Conservation (phyloP, 2,113 vertebrate genomes). For the Spheniscus mendiculus region DNA sequence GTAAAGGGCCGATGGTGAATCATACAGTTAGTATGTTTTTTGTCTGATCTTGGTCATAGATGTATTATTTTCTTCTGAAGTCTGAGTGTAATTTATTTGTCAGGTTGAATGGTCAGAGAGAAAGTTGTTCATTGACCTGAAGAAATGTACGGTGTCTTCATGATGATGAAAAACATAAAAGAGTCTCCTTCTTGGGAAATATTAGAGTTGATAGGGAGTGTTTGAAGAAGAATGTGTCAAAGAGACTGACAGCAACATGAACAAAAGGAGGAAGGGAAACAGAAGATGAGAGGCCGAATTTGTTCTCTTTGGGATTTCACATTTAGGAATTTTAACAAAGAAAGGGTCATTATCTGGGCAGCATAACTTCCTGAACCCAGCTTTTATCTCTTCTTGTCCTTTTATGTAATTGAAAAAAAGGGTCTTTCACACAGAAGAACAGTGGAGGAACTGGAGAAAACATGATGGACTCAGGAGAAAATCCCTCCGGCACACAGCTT, state of each 20-base stretch:
- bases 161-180: slow-evolving; percentile 64
- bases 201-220: slow-evolving; percentile 62
- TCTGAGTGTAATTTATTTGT: slow-evolving; percentile 68
- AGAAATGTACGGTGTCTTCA: slow-evolving; percentile 55
- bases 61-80: slow-evolving; percentile 54
- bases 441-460: not conserved
- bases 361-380: slow-evolving; percentile 49
- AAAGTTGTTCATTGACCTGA: slow-evolving; percentile 65
- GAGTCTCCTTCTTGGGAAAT: slow-evolving; percentile 55
- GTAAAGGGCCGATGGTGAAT: slow-evolving; percentile 6
- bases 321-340: slow-evolving; percentile 56
- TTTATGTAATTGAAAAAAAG: slow-evolving; percentile 30
- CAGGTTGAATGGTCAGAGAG: slow-evolving; percentile 58
- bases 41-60: slow-evolving; percentile 46
- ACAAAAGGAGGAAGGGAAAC: slow-evolving; percentile 53
- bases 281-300: slow-evolving; percentile 47
- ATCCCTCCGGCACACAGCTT: not conserved
- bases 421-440: slow-evolving; percentile 18
- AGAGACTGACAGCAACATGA: slow-evolving; percentile 39
- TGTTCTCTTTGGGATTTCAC: slow-evolving; percentile 47
- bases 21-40: not conserved
- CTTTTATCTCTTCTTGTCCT: slow-evolving; percentile 65
- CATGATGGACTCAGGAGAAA: not conserved
- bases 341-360: slow-evolving; percentile 55
- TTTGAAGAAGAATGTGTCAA: slow-evolving; percentile 66